Base-by-base conservation (phyloP, 1,140 invertebrate genomes). In the Solen grandis region DNA sequence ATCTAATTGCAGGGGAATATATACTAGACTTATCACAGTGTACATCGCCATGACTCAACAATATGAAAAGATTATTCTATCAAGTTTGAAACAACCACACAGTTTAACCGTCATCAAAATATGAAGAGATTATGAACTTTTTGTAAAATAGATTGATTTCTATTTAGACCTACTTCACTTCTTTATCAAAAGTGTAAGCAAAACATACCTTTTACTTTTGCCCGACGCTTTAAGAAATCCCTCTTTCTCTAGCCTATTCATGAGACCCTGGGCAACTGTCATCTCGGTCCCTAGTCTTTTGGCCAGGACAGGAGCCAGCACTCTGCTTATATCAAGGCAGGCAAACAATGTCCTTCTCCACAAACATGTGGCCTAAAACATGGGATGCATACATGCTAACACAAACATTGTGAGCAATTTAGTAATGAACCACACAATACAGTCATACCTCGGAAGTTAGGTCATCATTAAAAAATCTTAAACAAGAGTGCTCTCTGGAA, bases 171-270 rank as follows among this genome's bases (percentile, higher is more conserved):
- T n/a, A n/a, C n/a, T n/a, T n/a, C n/a, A n/a, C n/a, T n/a, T n/a
- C n/a, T n/a, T n/a, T n/a, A n/a, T n/a, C n/a, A n/a, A n/a, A n/a
- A n/a, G n/a, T n/a, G n/a, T n/a, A n/a, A n/a, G n/a, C n/a, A n/a
- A n/a, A 73, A 70, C n/a, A 22, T 86, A 90, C 90, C 81, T 89
- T 84, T 86, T 91, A 8, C 84, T 84, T 76, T 85, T 89, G n/a
- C 81, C 82, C 27, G 83, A 66, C 54, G 79, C 77, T 74, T 83
- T 86, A n/a, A 92, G 68, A 68, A 86, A 92, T 22, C 88, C 88
- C 81, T 92, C 90, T 63, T 89, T 90, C 70, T 92, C 88, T 16
- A 92, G 81, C 69, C 91, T 88, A 50, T 89, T 87, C 29, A 90
- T 84, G 14, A 92, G 82, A 10, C 91, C 91, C 66, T 90, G 88